Evolutionary conservation across 2,888 invertebrate species (phyloP), one percentile per base, ranked within the genome.

Genomic region (Choreutis nemorana): DNA sequence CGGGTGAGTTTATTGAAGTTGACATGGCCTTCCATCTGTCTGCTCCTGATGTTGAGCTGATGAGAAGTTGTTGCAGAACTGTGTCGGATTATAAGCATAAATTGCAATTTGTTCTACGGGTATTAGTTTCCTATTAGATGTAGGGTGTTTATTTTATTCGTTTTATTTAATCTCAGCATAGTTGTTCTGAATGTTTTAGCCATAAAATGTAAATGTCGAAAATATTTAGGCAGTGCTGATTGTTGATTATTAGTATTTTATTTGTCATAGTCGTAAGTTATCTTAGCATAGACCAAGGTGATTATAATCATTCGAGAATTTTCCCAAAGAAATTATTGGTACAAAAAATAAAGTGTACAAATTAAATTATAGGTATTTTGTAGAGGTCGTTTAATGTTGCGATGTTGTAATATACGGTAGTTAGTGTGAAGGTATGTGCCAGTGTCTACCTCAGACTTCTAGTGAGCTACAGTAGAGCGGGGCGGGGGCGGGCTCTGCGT

Each of bases 1-100:
- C 81, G 81, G 81, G 78, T 81, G 81, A 81, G 82, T 75, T 75
- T 81, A 80, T 75, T 79, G 70, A 79, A 78, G 48, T 44, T 44
- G 42, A 45, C 42, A 55, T 55, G 50, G 49, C 39, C 41, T 37
- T 13, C 30, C 30, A 30, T 42, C 41, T 44, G n/a, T n/a, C n/a
- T 43, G 42, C 42, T 33, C 33, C 33, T 31, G 35, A 28, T 36
- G 36, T 29, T 27, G 32, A 37, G 30, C 32, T 11, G 30, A 30
- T 27, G 28, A 35, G 35, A 36, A 32, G 32, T 29, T 36, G 26
- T 28, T 12, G 30, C 27, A 28, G 23, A 9, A n/a, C 6, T 7
- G 23, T 5, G 23, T 23, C 10, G 6, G 6, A 8, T 25, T 20
- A 14, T 46, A 39, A 48, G 52, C 48, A 50, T 57, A 50, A n/a